Conservation (phyloP, 2,113 vertebrate genomes). For the Anolis sagrei region DNA sequence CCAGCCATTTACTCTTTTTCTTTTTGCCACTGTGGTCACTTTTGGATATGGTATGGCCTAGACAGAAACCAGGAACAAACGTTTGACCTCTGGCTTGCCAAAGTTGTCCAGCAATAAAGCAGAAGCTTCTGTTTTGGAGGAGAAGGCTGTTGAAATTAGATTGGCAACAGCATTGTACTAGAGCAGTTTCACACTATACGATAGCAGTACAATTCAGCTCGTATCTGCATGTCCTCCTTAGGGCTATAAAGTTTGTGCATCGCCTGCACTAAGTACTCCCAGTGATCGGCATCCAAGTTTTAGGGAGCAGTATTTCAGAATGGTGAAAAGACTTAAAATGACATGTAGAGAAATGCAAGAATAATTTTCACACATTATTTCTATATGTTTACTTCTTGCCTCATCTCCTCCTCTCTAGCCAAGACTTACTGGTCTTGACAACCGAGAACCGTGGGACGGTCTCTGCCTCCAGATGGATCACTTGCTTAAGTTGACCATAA, state of each 20-base stretch:
- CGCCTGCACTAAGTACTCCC: neutral
- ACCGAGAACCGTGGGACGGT: neutral
- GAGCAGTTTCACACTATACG: neutral
- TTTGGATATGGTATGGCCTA: too few species aligned
- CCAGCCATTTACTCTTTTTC: too few species aligned
- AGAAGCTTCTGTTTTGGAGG: neutral
- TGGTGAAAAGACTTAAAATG: neutral
- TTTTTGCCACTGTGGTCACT: too few species aligned
- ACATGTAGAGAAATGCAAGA: neutral
- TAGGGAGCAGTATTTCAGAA: too few species aligned
- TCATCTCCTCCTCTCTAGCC: too few species aligned
- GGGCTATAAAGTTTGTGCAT: too few species aligned
- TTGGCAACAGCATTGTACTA: neutral
- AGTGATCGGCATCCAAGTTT: neutral
- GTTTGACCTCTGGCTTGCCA: too few species aligned
- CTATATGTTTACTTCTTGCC: neutral
- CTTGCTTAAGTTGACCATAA: slow-evolving; percentile 17
- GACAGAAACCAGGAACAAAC: too few species aligned
- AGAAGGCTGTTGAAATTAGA: neutral
- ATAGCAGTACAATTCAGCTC: too few species aligned
- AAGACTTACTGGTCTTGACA: neutral
- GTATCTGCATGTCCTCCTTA: too few species aligned
- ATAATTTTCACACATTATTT: neutral
- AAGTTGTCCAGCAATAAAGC: too few species aligned
- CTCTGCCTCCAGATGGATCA: neutral